Base-by-base conservation (phyloP, 2,797 vertebrate genomes). In the Chaenodraco wilsoni region DNA sequence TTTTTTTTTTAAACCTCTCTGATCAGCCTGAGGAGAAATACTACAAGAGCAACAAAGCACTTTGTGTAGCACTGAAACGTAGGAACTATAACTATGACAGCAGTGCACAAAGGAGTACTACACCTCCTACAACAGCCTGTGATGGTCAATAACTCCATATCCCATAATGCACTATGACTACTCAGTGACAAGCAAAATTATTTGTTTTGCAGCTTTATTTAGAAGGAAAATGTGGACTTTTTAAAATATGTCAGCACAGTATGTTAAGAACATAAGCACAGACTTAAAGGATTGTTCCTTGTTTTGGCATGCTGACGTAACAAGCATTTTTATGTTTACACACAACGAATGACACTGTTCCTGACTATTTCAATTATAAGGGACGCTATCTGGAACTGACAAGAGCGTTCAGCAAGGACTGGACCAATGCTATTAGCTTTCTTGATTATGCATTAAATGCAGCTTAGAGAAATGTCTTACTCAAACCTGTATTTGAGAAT, bases 31-130 rank as follows among this genome's bases (percentile, higher is more conserved):
- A 76, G 65, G 66, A 74, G 55, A 67, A 84, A 77, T 48, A 21
- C 72, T 69, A 72, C 58, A 69, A 71, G 54, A 84, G 87, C 84
- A 87, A 89, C 76, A 76, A 66, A 69, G 85, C 84, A 90, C 87
- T 90, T 89, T 89, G 76, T 81, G 79, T 72, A 65, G 78, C 78
- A 78, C 76, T 84, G 85, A 79, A 51, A 66, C 45, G 11, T 65
- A 31, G 2, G 19, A 68, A 58, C 37, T 43, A 11, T 5, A 51
- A 57, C n/a, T 33, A 45, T 51, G 69, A 75, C 76, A 19, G 51
- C 76, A 72, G 76, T 61, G 66, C 50, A 79, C 33, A 55, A 55
- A 7, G 27, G 52, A 73, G 68, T 57, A 46, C 65, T 48, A 66
- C 17, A 58, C 54, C 49, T 72, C 45, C 48, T 64, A 40, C 56